Conservation (phyloP, 2,888 invertebrate species). For the Trichogramma evanescens region DNA sequence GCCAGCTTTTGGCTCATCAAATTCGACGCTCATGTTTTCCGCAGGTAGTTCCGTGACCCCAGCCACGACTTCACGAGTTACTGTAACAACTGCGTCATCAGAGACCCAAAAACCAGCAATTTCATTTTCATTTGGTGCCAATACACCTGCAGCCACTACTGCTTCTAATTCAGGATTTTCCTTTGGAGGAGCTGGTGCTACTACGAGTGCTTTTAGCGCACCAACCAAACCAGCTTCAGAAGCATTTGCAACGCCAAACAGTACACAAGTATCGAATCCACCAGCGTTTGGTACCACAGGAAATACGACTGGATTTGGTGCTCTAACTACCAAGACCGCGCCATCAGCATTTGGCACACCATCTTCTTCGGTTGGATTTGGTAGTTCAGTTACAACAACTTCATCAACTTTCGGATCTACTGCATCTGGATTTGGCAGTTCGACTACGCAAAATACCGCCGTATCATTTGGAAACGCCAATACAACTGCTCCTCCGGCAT, state of each 20-base stretch:
- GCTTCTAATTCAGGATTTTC: slow-evolving; percentile 12
- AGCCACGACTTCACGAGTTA: slow-evolving; percentile 8
- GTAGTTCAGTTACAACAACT: neutral
- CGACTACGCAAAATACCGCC: neutral
- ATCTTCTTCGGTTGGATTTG: neutral
- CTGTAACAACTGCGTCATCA: neutral
- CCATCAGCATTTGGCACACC: neutral
- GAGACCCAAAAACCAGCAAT: neutral
- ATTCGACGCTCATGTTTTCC: slow-evolving; percentile 12
- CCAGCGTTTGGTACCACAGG: neutral
- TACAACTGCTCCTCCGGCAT: neutral
- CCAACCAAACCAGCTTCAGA: slow-evolving; percentile 16
- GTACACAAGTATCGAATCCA: slow-evolving; percentile 10
- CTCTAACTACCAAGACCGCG: neutral
- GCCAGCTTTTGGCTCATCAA: slow-evolving; percentile 7
- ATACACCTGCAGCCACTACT: slow-evolving; percentile 6
- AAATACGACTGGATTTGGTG: neutral
- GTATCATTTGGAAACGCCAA: neutral
- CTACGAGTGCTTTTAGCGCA: slow-evolving; percentile 16
- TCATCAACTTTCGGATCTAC: neutral
- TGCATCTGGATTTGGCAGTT: neutral
- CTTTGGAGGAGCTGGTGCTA: slow-evolving; percentile 22
- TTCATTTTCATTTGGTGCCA: slow-evolving; percentile 17
- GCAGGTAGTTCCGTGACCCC: slow-evolving; percentile 11
- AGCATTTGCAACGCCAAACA: neutral